Evolutionary conservation across 92 coral and sea anemone genomes (phyloP), one percentile per base, ranked within the genome.

Genomic region (Ricordea florida): DNA sequence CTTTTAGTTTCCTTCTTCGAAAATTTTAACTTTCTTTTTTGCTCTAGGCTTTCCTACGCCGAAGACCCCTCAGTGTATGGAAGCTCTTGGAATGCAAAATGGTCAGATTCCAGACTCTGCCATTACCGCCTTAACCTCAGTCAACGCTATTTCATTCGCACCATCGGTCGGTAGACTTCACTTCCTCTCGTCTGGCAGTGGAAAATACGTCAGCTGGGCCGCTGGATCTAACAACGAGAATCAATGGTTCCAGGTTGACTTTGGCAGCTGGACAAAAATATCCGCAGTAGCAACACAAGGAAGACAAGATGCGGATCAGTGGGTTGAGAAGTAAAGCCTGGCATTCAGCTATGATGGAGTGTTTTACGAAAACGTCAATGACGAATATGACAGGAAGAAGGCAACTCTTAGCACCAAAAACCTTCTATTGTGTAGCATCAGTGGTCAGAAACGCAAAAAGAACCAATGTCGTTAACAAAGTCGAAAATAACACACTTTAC

Each of bases 181-280:
- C n/a, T n/a, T n/a, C n/a, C n/a, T n/a, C n/a, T n/a, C n/a, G 14
- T 23, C 47, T 5, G 81, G 52, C 26, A 55, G 47, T 22, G 83
- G 83, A 18, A 60, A 57, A 18, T 18, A 48, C 14, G 83, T 75
- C 11, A 64, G 62, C 0, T 81, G 87, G 87, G 2, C 57, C 17
- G 60, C 87, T 13, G n/a, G 18, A 5, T 3, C 53, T 10, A 8
- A 34, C 16, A 72, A 81, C 38, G 6, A 21, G 0, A 35, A 49
- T 10, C 81, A 79, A 42, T 85, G 90, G 90, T 57, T 85, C 26
- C 72, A 85, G 62, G 86, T 85, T 26, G 55, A 80, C 26, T 80
- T 85, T 32, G 82, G 85, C 43, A 21, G 23, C 9, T 72, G 80
- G 85, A 81, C 85, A 49, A 72, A 85, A 30, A 56, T 85, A 6